Evolutionary conservation across 1,140 invertebrate species (phyloP).

Genomic region (Lasioglossum baleicum): DNA sequence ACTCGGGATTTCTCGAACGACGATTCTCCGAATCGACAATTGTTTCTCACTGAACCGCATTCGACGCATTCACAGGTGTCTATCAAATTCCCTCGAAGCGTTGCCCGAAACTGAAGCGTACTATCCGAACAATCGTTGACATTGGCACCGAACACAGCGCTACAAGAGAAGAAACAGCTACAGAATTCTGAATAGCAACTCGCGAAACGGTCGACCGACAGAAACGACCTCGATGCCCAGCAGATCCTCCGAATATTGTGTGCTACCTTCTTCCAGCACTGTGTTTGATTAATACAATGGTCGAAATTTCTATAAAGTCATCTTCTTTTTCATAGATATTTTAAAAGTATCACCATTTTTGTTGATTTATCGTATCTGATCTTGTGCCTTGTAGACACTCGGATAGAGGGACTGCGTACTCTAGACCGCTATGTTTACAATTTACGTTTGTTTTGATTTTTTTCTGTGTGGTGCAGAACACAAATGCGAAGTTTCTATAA

Average conservation of each 20-base stretch:
- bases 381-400: no score
- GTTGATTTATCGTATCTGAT: no score
- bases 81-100: background rate
- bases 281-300: background rate
- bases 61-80: background rate
- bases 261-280: background rate
- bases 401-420: no score
- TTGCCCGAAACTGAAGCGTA: conserved; percentile 1
- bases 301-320: no score
- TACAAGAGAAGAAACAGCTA: conserved; percentile 18
- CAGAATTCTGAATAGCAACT: background rate
- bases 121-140: background rate
- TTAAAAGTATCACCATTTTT: no score
- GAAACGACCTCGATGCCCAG: background rate
- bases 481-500: no score
- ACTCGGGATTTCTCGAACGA: background rate
- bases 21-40: background rate
- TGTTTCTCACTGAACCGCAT: background rate
- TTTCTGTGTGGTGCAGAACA: no score
- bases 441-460: no score
- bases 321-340: no score
- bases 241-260: background rate
- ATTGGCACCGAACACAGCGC: background rate
- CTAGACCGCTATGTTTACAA: no score
- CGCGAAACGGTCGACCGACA: no score